These are phyloP conservation scores for Aphidius gifuensis DNA, from an alignment of 1,140 invertebrate species.

Conservation along the genomic window DNA sequence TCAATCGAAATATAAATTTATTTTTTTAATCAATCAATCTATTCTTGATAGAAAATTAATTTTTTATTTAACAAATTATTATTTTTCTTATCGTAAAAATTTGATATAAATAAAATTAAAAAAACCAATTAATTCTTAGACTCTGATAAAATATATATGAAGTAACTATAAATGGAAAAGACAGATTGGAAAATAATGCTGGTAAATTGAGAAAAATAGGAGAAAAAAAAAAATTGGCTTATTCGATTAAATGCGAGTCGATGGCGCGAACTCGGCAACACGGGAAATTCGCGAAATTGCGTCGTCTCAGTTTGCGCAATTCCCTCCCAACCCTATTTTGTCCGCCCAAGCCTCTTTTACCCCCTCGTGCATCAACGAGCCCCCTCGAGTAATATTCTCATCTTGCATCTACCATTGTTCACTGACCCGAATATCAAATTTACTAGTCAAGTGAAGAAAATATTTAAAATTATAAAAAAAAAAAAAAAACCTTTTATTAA, in stretches of 20 bases:
- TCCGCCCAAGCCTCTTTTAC: background rate
- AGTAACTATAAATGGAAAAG: background rate
- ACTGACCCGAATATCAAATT: constrained; percentile 32
- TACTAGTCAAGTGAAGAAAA: constrained; percentile 24
- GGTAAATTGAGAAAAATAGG: background rate
- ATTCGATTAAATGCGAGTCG: constrained; percentile 17
- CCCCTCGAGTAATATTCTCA: constrained; percentile 25
- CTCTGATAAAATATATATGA: too few species aligned
- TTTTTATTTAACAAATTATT: too few species aligned
- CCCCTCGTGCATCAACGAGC: constrained; percentile 1
- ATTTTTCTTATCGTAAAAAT: too few species aligned
- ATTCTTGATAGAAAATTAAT: too few species aligned
- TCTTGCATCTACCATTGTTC: constrained; percentile 24
- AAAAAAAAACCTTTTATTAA: constrained; percentile 13
- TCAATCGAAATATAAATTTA: too few species aligned
- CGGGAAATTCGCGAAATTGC: constrained; percentile 21
- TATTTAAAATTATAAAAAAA: constrained; percentile 10
- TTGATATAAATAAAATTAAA: too few species aligned
- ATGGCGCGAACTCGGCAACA: constrained; percentile 15
- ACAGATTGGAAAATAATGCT: background rate
- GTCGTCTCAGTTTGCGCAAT: constrained; percentile 22
- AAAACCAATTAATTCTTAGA: too few species aligned
- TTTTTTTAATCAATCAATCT: too few species aligned
- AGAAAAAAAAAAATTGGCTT: background rate
- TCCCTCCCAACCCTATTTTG: background rate